Evolutionary conservation across 2,797 vertebrate species (phyloP), one percentile per base, ranked within the genome.

Genomic region (Alectoris magna): DNA sequence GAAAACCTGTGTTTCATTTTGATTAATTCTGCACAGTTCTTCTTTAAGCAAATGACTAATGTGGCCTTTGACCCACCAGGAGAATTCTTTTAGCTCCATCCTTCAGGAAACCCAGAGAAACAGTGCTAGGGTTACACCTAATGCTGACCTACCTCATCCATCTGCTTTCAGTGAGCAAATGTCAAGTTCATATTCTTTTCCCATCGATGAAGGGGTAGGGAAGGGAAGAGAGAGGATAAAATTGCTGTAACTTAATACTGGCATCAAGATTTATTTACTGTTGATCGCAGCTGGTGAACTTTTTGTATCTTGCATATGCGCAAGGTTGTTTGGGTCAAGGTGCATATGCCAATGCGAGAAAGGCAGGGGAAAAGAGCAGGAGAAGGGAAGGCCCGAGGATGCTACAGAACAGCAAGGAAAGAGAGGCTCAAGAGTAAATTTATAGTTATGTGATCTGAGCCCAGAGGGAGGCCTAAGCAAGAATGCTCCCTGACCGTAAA

Each of bases 401-500:
- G 94, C 48, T 88, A 94, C 15, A 59, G 94, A 91, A 63, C 90
- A 92, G 84, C 89, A 89, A 97, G 94, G 93, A 96, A 90, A 74
- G 93, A 95, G 97, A 97, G 92, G 96, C 97, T 98, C 96, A 88
- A 87, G 91, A 97, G 96, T 97, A 97, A 98, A 98, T 98, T 97
- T 88, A 95, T 96, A 94, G 96, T 90, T 95, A 75, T 88, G 83
- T 70, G 95, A 92, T 96, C 87, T 78, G 87, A 84, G 96, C 97
- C 97, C 97, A 71, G 94, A 97, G 97, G 97, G 97, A 93, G 87
- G 96, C 95, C 96, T 96, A 96, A 96, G 97, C 97, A 98, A 88
- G 97, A 98, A 97, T 97, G 97, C 97, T 98, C 98, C 97, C 97
- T 98, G 98, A 98, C 97, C 96, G 69, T 98, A 96, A 98, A 98